Base-by-base conservation (phyloP, 2,888 invertebrate species). In the Criorhina ranunculi region DNA sequence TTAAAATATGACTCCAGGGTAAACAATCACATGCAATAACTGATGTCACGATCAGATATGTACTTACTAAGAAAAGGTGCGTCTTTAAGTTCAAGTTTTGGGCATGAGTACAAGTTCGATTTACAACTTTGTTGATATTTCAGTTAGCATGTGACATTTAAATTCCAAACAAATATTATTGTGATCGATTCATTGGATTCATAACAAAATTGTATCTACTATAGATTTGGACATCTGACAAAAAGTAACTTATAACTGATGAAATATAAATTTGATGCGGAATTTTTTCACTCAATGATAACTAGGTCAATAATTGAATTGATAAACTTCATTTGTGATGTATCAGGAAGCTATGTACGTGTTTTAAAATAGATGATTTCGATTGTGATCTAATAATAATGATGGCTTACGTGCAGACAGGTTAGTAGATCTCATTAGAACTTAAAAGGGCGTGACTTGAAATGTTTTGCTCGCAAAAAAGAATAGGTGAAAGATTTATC, bases 121-220 rank as follows among this genome's bases (percentile, higher is more conserved):
- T 59, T n/a, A 59, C 59, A 59, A 59, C 40, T 59, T 24, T 59
- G 40, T 59, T 59, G 37, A 24, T 12, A 19, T 5, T 7, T 24
- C 17, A 59, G 1, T 59, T 59, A 59, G 40, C 59, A 12, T 5
- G 3, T 15, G 1, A 1, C 24, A 24, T 24, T 59, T 37, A 59
- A 59, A 40, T 40, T 12, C 35, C 24, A 7, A 37, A 8, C 24
- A 59, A 59, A 59, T 59, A 37, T 35, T 29, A 24, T 29, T 51
- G n/a, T 29, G 51, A 29, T 51, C 12, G 29, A 3, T 29, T 29
- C 51, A 51, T n/a, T 29, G 19, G 29, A 29, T 51, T 51, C 51
- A 29, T 29, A 29, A 51, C 29, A 51, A 29, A 29, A 29, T 12
- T 24, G 24, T 29, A 49, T 49, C n/a, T 49, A 49, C 19, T n/a